Evolutionary conservation across 2,113 vertebrate genomes (phyloP), one percentile per base, ranked within the genome.

Genomic region (Dromaius novaehollandiae): DNA sequence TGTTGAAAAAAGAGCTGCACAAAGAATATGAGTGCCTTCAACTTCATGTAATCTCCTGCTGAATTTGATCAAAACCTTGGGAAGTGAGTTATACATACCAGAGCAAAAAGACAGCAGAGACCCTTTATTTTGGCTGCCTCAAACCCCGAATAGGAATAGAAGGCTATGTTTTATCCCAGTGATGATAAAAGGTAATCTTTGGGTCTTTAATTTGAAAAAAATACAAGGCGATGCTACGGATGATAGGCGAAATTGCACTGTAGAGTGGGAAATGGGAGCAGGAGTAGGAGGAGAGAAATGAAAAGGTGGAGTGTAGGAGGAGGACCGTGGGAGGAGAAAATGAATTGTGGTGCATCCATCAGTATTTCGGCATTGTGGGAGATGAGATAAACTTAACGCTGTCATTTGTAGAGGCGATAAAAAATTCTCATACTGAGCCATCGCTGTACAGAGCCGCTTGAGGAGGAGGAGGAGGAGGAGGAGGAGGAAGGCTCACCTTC

Each of bases 241-340:
- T 94, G 94, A 95, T 93, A 91, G 93, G 51, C 94, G 95, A 68
- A 86, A 88, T 3, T 89, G 60, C 82, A 71, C 16, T 93, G 92
- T 91, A 96, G 82, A 93, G 88, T 90, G 42, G 95, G 95, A 96
- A 96, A 93, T 5, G 65, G 93, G 92, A 97, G 93, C 82, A 92
- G 82, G 76, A 96, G 96, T 94, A 94, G 96, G 96, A 97, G 96
- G 91, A 96, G 68, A 81, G 86, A 96, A 97, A 95, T 88, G 88
- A 91, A 97, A 96, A 97, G 96, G 96, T 96, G 96, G 95, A 94
- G 94, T 93, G 96, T 96, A 74, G 96, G 95, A 97, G 94, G 94
- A 95, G 63, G 65, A 36, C 79, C 1, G 97, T 95, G 93, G 97
- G 97, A 97, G 94, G 96, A 96, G 85, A 97, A 88, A 96, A 97